phyloP scores from a whole-genome alignment of 2,888 invertebrate genomes.

The Elgonia sp. region DNA sequence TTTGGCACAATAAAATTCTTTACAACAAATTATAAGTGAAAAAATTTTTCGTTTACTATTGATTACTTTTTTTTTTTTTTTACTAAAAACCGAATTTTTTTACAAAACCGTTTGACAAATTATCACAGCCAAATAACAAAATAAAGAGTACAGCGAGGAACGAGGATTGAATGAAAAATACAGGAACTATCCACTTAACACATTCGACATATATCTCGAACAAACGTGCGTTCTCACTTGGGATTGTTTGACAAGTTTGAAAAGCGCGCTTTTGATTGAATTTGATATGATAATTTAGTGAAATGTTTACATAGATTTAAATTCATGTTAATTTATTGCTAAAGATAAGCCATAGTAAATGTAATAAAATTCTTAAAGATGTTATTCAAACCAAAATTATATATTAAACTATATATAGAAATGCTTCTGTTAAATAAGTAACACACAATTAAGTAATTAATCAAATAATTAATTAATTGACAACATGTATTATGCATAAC shows the following conservation, averaged over 20 bases:
- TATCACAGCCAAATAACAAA: not conserved
- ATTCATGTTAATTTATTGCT: too few relatives aligned
- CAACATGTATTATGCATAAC: conserved; percentile 30
- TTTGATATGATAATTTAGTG: conserved; percentile 64
- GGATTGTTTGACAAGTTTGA: conserved; percentile 56
- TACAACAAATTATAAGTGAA: too few relatives aligned
- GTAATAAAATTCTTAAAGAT: too few relatives aligned
- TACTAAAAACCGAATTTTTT: too few relatives aligned
- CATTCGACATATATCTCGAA: conserved; percentile 27
- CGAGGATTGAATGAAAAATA: conserved; percentile 24
- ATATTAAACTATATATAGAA: not conserved
- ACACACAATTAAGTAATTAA: conserved; percentile 10
- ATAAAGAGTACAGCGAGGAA: conserved; percentile 2
- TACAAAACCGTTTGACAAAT: not conserved
- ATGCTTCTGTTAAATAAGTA: not conserved
- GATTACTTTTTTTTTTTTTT: too few relatives aligned
- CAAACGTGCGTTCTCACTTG: conserved; percentile 8
- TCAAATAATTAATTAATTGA: conserved; percentile 22
- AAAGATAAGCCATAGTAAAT: too few relatives aligned
- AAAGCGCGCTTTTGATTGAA: conserved; percentile 60
- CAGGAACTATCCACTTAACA: conserved; percentile 19
- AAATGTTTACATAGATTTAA: too few relatives aligned
- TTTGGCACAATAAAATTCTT: too few relatives aligned
- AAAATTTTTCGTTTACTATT: too few relatives aligned
- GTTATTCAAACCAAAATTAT: not conserved